A percentile compares a stretch with the other conserved stretches of the same genome.
Conservation (phyloP, 2,888 invertebrate species). For the Artemia sinica region DNA sequence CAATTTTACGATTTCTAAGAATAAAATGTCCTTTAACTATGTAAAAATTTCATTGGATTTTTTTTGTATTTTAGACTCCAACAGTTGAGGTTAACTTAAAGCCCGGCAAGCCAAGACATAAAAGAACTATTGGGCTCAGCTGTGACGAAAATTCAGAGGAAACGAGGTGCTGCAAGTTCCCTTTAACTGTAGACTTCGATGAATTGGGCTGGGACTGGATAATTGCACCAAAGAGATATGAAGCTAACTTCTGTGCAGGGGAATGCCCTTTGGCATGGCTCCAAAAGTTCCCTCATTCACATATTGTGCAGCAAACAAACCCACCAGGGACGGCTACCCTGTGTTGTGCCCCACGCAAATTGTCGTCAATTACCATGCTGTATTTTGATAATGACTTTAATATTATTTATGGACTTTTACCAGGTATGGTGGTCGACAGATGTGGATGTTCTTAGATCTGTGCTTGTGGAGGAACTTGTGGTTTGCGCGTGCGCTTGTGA, state of each 20-base stretch:
- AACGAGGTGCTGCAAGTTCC: constrained; percentile 79
- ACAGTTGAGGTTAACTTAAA: constrained; percentile 39
- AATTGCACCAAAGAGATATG: constrained; percentile 82
- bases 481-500: no score
- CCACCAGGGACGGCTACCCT: constrained; percentile 60
- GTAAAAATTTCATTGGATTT: not conserved
- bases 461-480: no score
- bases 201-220: constrained; percentile 96
- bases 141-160: constrained; percentile 66
- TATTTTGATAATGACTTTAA: constrained; percentile 76
- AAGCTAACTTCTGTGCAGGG: constrained; percentile 88
- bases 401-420: constrained; percentile 68
- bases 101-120: constrained; percentile 40
- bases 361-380: constrained; percentile 73
- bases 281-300: constrained; percentile 71
- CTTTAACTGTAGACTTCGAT: constrained; percentile 79
- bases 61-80: constrained; percentile 35
- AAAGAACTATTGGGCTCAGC: constrained; percentile 60
- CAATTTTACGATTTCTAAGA: no score
- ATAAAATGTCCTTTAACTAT: not conserved
- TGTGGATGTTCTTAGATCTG: constrained; percentile 66
- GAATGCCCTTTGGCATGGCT: constrained; percentile 77
- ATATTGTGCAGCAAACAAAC: constrained; percentile 61
- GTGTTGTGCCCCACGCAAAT: constrained; percentile 77
- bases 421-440: constrained; percentile 83